A percentile compares a stretch with the other conserved stretches of the same genome.
phyloP scores from a whole-genome alignment of 1,140 invertebrate genomes.

The Hermatobates lingyangjiaoensis region DNA sequence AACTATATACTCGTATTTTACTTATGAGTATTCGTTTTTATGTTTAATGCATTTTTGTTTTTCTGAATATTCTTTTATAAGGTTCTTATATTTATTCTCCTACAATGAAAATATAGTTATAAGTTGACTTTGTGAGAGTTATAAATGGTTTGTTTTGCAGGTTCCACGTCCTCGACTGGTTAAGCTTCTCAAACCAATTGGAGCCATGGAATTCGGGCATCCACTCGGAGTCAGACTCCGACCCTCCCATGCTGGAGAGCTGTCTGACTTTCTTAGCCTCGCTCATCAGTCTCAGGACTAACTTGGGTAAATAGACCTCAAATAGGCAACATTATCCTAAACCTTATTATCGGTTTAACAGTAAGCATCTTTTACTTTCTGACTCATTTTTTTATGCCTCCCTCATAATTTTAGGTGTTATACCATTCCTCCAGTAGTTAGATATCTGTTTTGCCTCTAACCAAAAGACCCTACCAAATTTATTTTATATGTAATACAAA shows the following conservation, averaged over 20 bases:
- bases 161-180: slow-evolving; percentile 67
- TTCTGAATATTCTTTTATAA: background rate
- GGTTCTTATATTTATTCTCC: slow-evolving; percentile 8
- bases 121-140: background rate
- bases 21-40: background rate
- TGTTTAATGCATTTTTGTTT: background rate
- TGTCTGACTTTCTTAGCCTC: slow-evolving; percentile 78
- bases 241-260: slow-evolving; percentile 78
- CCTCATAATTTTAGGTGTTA: no score
- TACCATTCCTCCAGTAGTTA: no score
- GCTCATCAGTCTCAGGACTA: slow-evolving; percentile 74
- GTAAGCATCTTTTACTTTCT: no score
- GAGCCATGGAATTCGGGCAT: slow-evolving; percentile 26
- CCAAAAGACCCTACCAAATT: no score
- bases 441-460: no score
- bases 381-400: no score
- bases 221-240: slow-evolving; percentile 40
- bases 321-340: no score
- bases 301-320: no score
- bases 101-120: slow-evolving; percentile 9
- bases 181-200: slow-evolving; percentile 50
- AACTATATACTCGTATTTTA: no score
- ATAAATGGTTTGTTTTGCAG: slow-evolving; percentile 24
- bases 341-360: no score
- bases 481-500: no score